phyloP scores from a whole-genome alignment of 2,888 invertebrate genomes.

The Leptopilina syphax region DNA sequence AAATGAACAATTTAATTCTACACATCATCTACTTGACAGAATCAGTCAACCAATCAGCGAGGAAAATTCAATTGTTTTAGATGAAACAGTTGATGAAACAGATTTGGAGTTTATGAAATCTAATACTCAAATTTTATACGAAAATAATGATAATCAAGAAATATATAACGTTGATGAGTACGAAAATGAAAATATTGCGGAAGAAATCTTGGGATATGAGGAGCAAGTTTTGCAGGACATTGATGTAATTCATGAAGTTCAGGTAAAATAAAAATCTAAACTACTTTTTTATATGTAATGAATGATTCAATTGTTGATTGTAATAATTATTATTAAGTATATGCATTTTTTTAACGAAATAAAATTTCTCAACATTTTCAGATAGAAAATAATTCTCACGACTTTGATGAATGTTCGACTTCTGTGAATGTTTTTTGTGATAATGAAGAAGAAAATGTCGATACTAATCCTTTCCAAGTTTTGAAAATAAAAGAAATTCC shows the following conservation, averaged over 20 bases:
- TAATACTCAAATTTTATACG: constrained; percentile 17
- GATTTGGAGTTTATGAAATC: background rate
- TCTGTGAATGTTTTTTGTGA: constrained; percentile 8
- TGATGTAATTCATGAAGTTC: constrained; percentile 6
- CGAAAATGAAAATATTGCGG: background rate
- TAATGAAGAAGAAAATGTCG: constrained; percentile 5
- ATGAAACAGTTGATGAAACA: background rate
- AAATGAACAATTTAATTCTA: constrained; percentile 48
- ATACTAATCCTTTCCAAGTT: constrained; percentile 32
- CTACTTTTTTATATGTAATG: background rate
- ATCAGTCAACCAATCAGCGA: background rate
- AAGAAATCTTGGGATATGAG: constrained; percentile 14
- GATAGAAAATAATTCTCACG: background rate
- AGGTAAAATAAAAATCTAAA: background rate
- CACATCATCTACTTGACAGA: background rate
- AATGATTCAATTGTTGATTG: background rate
- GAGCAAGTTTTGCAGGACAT: constrained; percentile 4
- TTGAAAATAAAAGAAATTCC: constrained; percentile 42
- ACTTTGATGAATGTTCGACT: background rate
- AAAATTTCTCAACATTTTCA: background rate
- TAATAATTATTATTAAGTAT: background rate
- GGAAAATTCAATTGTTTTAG: constrained; percentile 11
- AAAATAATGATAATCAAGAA: background rate
- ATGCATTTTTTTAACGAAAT: background rate
- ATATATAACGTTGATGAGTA: constrained; percentile 3